Conservation (phyloP, 2,113 vertebrate species). For the Macaca nemestrina region DNA sequence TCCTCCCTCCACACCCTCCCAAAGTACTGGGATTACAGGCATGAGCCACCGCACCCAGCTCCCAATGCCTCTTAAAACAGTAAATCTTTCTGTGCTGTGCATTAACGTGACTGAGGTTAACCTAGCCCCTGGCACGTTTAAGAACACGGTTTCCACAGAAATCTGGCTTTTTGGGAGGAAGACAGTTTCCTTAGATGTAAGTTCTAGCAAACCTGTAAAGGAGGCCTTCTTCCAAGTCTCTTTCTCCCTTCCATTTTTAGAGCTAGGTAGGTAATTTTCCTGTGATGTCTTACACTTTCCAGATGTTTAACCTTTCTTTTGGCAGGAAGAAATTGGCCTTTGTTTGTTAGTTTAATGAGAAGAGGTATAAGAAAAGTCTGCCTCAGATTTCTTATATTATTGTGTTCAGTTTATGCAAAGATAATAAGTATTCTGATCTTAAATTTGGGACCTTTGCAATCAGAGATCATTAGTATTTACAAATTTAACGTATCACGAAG, state of each 20-base stretch:
- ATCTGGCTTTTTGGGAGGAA: neutral
- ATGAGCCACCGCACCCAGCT: too few relatives aligned
- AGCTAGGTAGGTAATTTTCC: neutral
- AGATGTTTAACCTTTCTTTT: constrained; percentile 16
- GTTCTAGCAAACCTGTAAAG: neutral
- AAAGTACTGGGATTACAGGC: too few relatives aligned
- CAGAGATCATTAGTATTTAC: neutral
- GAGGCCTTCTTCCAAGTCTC: neutral
- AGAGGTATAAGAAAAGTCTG: neutral
- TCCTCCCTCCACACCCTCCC: too few relatives aligned
- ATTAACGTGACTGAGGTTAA: neutral
- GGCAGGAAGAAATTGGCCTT: neutral
- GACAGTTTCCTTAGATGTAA: neutral
- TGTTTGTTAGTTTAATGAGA: constrained; percentile 34
- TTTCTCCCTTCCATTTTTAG: neutral
- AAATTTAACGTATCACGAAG: neutral
- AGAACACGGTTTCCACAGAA: neutral
- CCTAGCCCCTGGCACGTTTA: neutral
- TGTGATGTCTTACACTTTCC: neutral
- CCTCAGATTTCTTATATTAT: neutral
- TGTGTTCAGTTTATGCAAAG: neutral
- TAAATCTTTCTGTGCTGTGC: neutral
- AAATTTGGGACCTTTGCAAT: constrained; percentile 27
- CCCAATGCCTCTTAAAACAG: neutral
- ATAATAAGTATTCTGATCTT: constrained; percentile 17